phyloP scores from a whole-genome alignment of 2,797 vertebrate genomes.

The Rhinella marina region DNA sequence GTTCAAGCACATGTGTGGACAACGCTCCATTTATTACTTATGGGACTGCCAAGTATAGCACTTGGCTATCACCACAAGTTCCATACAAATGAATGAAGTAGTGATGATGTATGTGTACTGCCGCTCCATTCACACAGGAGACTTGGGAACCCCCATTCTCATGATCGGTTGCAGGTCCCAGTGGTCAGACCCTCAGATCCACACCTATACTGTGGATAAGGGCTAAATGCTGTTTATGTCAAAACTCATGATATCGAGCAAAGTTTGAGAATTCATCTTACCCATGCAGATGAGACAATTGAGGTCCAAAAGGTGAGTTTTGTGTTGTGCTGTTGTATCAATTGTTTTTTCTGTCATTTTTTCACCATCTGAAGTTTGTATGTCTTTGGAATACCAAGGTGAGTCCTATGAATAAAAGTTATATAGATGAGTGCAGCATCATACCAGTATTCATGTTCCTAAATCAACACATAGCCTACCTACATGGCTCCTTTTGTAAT shows the following conservation, averaged over 20 bases:
- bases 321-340: conserved; percentile 46
- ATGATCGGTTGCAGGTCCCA: no score
- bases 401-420: conserved; percentile 16
- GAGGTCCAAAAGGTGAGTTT: conserved; percentile 58
- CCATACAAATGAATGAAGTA: no score
- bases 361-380: not conserved
- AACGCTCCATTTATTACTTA: no score
- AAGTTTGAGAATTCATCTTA: conserved; percentile 11
- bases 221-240: no score
- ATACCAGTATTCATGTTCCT: not conserved
- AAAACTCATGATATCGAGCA: not conserved
- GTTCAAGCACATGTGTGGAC: no score
- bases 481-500: not conserved
- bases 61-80: no score
- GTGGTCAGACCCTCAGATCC: no score
- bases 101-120: no score
- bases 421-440: not conserved
- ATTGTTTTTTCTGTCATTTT: not conserved
- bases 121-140: no score
- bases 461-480: not conserved
- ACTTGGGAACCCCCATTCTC: no score
- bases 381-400: not conserved
- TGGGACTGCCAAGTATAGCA: no score
- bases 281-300: conserved; percentile 62
- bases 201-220: no score